These are phyloP conservation scores for Hassar affinis DNA, from an alignment of 2,113 vertebrate genomes.

Conservation along the genomic window DNA sequence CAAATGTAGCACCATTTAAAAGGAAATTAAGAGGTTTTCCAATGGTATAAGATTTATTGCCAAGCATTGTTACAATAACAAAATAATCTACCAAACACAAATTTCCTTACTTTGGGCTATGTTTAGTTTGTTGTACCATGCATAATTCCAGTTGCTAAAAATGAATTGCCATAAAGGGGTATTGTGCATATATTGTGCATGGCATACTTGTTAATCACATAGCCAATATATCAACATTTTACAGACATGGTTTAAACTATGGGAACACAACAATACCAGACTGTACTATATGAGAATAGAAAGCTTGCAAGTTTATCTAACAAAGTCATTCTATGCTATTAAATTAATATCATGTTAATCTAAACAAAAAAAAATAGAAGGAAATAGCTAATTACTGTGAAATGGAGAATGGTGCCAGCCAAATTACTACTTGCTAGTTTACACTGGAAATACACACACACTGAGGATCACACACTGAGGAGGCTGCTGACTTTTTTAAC, in stretches of 20 bases:
- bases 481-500: not conserved
- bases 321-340: not conserved
- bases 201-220: not conserved
- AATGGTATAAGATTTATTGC: no score
- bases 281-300: not conserved
- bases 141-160: not conserved
- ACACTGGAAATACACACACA: not conserved
- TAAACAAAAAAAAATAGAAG: not conserved
- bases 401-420: not conserved
- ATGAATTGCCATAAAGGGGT: not conserved
- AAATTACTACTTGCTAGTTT: not conserved
- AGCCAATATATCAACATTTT: not conserved
- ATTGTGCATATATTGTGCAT: not conserved
- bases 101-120: no score
- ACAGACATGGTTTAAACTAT: not conserved
- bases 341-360: not conserved
- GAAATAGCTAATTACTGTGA: not conserved
- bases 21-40: no score
- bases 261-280: not conserved
- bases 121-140: not conserved
- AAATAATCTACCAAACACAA: no score
- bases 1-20: no score
- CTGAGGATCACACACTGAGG: no score
- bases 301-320: not conserved
- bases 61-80: no score